These are phyloP conservation scores for Thamnophis elegans DNA, from an alignment of 2,797 vertebrate species.

Conservation along the genomic window DNA sequence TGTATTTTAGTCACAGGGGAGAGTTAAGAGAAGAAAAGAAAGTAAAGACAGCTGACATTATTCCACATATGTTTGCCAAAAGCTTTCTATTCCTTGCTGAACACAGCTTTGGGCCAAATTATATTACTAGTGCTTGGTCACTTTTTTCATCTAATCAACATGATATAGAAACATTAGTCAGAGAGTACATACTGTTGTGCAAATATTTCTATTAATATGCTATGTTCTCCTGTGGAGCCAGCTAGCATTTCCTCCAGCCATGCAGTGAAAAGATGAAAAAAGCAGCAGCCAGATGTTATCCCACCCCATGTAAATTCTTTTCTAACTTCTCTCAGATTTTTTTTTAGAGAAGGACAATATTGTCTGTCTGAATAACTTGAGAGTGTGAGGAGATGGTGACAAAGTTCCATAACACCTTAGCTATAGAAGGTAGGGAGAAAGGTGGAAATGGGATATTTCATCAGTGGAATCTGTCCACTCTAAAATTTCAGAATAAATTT, in stretches of 20 bases:
- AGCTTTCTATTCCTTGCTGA: background rate
- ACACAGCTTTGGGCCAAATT: background rate
- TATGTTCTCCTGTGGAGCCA: background rate
- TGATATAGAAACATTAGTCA: background rate
- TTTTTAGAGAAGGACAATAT: background rate
- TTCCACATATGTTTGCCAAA: background rate
- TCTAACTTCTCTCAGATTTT: background rate
- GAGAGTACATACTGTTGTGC: background rate
- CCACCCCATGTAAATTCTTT: background rate
- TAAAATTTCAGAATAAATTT: background rate
- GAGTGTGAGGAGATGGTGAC: background rate
- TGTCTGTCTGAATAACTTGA: background rate
- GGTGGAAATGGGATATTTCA: background rate
- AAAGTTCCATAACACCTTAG: background rate
- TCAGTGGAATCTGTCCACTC: background rate
- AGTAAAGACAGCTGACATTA: slow-evolving; percentile 1
- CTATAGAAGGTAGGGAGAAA: background rate
- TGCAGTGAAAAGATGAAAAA: background rate
- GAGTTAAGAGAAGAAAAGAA: slow-evolving; percentile 8
- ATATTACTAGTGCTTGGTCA: background rate
- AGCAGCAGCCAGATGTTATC: background rate
- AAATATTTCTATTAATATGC: background rate
- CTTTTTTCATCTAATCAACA: background rate
- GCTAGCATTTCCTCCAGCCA: background rate
- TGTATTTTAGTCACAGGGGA: background rate